These are phyloP conservation scores for Poecilobothrus nobilitatus DNA, from an alignment of 2,888 invertebrate species.

Conservation along the genomic window DNA sequence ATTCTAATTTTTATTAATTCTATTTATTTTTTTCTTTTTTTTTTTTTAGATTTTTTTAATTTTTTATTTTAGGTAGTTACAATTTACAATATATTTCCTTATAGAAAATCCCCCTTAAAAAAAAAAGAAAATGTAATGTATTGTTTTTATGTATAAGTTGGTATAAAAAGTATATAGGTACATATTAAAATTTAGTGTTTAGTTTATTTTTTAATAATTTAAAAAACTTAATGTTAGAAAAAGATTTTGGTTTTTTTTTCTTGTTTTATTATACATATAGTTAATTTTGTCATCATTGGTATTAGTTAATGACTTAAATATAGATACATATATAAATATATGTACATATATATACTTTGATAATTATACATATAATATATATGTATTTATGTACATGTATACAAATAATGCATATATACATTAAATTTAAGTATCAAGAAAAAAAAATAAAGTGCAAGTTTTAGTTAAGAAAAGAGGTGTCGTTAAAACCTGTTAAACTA, in stretches of 20 bases:
- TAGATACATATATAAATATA: too few species aligned
- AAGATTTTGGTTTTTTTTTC: background rate
- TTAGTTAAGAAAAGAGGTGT: too few species aligned
- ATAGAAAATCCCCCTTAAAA: background rate
- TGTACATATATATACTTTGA: too few species aligned
- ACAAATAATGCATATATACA: too few species aligned
- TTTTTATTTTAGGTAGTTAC: background rate
- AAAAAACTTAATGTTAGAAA: background rate
- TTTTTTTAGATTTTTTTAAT: constrained; percentile 3
- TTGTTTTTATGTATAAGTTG: background rate
- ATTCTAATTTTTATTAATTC: background rate
- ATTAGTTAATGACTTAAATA: background rate
- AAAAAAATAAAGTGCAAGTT: too few species aligned
- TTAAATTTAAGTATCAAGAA: too few species aligned
- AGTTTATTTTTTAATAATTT: background rate
- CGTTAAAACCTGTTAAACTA: too few species aligned
- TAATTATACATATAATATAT: too few species aligned
- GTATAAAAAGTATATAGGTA: background rate
- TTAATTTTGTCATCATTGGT: background rate
- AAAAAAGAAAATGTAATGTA: background rate
- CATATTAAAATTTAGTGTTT: background rate
- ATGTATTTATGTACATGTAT: too few species aligned
- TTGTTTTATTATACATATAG: background rate
- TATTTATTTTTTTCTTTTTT: background rate
- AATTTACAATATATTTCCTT: too few species aligned